phyloP scores from a whole-genome alignment of 64 coral and sea anemone genomes.

The Orbicella faveolata region DNA sequence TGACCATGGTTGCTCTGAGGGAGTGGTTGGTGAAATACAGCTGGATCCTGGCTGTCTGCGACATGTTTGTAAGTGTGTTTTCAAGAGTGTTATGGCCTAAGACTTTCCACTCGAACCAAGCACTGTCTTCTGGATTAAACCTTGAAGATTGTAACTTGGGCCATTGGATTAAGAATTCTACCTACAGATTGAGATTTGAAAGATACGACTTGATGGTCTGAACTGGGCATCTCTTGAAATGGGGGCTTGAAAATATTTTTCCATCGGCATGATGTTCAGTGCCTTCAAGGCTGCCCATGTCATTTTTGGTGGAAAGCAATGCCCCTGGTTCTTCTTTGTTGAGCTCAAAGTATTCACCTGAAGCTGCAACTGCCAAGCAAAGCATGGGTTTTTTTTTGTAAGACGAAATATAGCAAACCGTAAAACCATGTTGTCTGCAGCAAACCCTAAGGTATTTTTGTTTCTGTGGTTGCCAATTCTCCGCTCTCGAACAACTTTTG shows the following conservation, averaged over 20 bases:
- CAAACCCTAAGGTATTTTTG: not conserved
- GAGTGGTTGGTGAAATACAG: conserved; percentile 31
- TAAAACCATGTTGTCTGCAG: conserved; percentile 23
- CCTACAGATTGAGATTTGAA: no score
- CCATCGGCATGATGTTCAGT: conserved; percentile 1
- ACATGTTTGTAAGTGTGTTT: not conserved
- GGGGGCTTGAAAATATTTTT: no score
- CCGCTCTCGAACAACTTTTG: conserved; percentile 17
- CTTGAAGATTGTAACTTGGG: no score
- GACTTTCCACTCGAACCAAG: conserved; percentile 14
- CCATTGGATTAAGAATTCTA: no score
- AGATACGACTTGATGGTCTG: no score
- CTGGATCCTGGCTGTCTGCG: not conserved
- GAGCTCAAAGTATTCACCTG: not conserved
- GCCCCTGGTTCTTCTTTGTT: conserved; percentile 8
- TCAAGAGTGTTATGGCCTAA: conserved; percentile 56
- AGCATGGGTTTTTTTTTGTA: conserved; percentile 10
- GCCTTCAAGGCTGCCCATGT: conserved; percentile 11
- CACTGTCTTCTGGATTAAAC: no score
- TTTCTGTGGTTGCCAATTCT: not conserved
- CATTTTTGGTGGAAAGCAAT: conserved; percentile 1
- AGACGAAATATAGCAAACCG: no score
- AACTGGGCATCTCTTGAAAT: no score
- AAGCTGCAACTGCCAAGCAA: not conserved
- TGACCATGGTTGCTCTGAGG: not conserved